Evolutionary conservation across 1,140 invertebrate species (phyloP), one percentile per base, ranked within the genome.

Genomic region (Papilio glaucus): DNA sequence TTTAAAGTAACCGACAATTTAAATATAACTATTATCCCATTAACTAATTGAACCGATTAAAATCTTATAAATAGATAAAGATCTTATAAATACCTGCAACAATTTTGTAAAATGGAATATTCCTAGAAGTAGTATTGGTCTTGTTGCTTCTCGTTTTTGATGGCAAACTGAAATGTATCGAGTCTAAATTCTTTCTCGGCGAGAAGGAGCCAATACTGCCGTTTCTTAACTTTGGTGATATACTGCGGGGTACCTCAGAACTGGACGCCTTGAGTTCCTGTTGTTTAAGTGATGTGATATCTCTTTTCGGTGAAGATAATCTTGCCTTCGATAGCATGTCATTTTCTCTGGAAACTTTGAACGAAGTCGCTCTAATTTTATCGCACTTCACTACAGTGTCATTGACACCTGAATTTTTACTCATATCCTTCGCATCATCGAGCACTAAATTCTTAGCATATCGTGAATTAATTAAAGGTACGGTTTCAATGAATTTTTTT

Each of bases 21-120:
- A n/a, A 65, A 70, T 61, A 26, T 21, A 42, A 70, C 29, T 3
- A 33, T 33, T 33, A 33, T 33, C 6, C 29, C 29, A 33, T 3
- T 33, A 33, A 33, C 6, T 33, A 33, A 33, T 33, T 60, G 4
- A 53, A 69, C 4, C n/a, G 45, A 37, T 26, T 15, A 49, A 21
- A 62, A 29, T 26, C 26, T 33, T 33, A 57, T 61, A 15, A 53
- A 4, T 10, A 57, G 26, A 42, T 71, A 67, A 24, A 5, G 37
- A n/a, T 49, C 74, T 67, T 26, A 61, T 33, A 10, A 39, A 24
- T 78, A 92, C 90, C 90, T 87, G 90, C 85, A 57, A 92, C 85
- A 67, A 92, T 88, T 79, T 90, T 92, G 73, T 90, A 81, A 68
- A 86, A 77, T 9, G 90, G 90, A 57, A 92, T 81, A 75, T 60